These are phyloP conservation scores for Agrenia bidenticulata DNA, from an alignment of 2,888 invertebrate species.

Conservation along the genomic window DNA sequence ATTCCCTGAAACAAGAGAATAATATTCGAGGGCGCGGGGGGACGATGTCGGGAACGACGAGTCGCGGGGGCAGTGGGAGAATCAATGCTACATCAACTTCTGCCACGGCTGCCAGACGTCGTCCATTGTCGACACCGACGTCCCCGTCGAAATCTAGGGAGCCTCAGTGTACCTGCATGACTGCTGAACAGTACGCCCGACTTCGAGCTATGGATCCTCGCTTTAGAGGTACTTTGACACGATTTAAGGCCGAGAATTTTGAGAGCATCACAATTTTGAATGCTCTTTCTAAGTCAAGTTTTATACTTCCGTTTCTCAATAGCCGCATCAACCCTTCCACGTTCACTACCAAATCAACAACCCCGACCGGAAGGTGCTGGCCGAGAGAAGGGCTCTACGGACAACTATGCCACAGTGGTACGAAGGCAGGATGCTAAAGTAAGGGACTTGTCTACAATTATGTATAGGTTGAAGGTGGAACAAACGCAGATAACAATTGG, in stretches of 20 bases:
- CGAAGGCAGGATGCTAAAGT: constrained; percentile 51
- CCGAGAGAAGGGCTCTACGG: constrained; percentile 38
- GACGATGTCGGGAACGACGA: constrained; percentile 54
- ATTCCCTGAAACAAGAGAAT: constrained; percentile 86
- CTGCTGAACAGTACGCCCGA: constrained; percentile 85
- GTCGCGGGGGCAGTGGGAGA: constrained; percentile 51
- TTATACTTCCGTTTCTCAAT: constrained; percentile 9
- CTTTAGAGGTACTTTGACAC: constrained; percentile 64
- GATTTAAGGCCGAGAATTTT: neutral
- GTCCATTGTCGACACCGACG: constrained; percentile 88
- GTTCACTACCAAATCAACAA: constrained; percentile 48
- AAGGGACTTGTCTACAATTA: constrained; percentile 18
- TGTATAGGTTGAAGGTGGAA: too few species aligned
- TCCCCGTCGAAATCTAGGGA: constrained; percentile 81
- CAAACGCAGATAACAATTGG: neutral
- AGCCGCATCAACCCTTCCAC: constrained; percentile 53
- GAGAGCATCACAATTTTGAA: neutral
- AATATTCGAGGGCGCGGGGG: constrained; percentile 45
- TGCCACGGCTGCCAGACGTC: constrained; percentile 60
- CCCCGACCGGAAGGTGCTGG: constrained; percentile 39
- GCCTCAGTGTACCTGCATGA: constrained; percentile 93
- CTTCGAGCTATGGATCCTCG: constrained; percentile 80
- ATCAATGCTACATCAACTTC: constrained; percentile 66
- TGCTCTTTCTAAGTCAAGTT: too few species aligned
- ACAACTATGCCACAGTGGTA: constrained; percentile 43